Percentiles rank a stretch among this genome's conserved stretches.
Evolutionary conservation across 2,888 invertebrate genomes (phyloP).

Genomic region (Aleiodes leptofemur): DNA sequence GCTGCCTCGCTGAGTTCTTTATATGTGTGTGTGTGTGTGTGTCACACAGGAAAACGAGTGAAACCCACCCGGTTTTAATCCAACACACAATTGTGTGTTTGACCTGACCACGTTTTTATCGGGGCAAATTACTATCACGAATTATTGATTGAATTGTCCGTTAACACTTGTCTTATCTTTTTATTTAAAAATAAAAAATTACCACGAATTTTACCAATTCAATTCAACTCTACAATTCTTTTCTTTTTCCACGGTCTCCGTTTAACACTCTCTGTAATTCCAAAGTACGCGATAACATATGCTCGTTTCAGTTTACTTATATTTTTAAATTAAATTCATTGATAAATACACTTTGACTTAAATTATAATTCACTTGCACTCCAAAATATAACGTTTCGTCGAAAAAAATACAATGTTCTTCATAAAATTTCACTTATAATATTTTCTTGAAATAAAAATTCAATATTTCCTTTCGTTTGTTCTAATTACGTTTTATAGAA

Average conservation of each 20-base stretch:
- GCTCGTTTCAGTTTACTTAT: background rate
- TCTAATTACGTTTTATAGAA: background rate
- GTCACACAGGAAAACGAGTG: conserved; percentile 14
- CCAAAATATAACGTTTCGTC: background rate
- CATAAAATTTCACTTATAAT: conserved; percentile 3
- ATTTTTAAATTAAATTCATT: background rate
- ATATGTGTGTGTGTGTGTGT: background rate
- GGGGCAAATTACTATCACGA: background rate
- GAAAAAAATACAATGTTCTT: background rate
- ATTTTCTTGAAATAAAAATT: background rate
- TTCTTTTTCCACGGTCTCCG: background rate
- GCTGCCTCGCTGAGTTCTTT: background rate
- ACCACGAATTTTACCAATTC: background rate
- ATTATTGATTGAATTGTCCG: background rate
- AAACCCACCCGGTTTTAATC: conserved; percentile 18
- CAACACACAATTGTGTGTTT: background rate
- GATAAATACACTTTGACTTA: background rate
- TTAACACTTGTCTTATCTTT: background rate
- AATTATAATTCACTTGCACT: background rate
- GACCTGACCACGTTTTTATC: conserved; percentile 5
- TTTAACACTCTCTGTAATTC: background rate
- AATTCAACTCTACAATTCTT: conserved; percentile 12
- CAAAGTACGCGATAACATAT: conserved; percentile 17
- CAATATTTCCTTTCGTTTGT: background rate
- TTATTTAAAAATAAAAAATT: background rate